Evolutionary conservation across 2,888 invertebrate species (phyloP).

Genomic region (Belgica antarctica): DNA sequence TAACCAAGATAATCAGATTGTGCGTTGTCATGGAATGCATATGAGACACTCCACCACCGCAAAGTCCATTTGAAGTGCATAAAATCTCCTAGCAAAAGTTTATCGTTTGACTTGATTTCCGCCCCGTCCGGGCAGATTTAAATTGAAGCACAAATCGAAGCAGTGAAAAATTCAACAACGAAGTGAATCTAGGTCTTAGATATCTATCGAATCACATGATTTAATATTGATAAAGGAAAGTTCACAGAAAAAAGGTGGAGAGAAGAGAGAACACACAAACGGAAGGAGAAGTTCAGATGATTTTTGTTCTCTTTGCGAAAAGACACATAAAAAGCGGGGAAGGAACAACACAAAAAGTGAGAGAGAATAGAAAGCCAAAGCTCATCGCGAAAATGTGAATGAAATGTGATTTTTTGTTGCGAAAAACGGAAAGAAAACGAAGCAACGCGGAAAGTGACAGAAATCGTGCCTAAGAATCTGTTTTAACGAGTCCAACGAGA

Average conservation of each 20-base stretch:
- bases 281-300: slow-evolving; percentile 20
- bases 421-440: not conserved
- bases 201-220: slow-evolving; percentile 12
- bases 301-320: slow-evolving; percentile 18
- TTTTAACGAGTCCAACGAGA: not conserved
- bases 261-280: slow-evolving; percentile 1
- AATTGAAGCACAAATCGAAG: not conserved
- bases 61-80: not conserved
- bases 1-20: too few relatives aligned
- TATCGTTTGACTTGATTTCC: not conserved
- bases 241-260: not conserved
- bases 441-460: not conserved
- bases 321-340: slow-evolving; percentile 8
- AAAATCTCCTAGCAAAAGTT: not conserved
- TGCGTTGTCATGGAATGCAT: too few relatives aligned
- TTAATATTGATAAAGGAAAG: slow-evolving; percentile 23
- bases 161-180: not conserved
- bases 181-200: not conserved
- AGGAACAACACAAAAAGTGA: not conserved
- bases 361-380: slow-evolving; percentile 22
- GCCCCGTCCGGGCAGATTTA: too few relatives aligned
- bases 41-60: not conserved
- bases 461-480: too few relatives aligned
- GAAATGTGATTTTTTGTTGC: slow-evolving; percentile 29
- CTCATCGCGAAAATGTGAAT: slow-evolving; percentile 16